A percentile compares a stretch with the other conserved stretches of the same genome.
Conservation (phyloP, 2,113 vertebrate species). For the Labeo rohita region DNA sequence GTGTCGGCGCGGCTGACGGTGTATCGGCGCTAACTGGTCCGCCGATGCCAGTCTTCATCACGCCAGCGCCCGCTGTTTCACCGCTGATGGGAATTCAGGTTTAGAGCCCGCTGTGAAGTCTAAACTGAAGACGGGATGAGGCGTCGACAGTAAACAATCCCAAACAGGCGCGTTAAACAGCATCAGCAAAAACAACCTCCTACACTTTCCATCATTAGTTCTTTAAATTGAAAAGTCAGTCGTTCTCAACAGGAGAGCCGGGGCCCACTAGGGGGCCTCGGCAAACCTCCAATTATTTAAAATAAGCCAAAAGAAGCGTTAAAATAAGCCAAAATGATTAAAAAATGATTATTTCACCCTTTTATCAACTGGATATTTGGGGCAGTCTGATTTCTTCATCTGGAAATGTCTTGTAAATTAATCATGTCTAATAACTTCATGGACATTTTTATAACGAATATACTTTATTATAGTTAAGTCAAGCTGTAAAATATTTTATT, state of each 20-base stretch:
- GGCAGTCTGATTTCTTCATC: neutral
- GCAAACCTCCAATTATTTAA: neutral
- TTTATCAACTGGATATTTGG: no score
- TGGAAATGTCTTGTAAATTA: neutral
- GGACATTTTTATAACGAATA: no score
- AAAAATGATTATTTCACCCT: no score
- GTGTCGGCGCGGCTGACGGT: constrained; percentile 43
- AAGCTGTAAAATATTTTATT: no score
- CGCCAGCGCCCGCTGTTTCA: constrained; percentile 22
- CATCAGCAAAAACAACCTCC: neutral
- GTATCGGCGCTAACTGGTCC: constrained; percentile 22
- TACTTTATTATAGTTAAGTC: no score
- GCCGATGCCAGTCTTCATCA: constrained; percentile 56
- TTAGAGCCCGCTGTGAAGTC: constrained; percentile 16
- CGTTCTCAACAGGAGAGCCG: neutral
- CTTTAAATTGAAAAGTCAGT: neutral
- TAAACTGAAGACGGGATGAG: neutral
- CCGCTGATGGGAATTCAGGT: constrained; percentile 15
- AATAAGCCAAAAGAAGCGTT: neutral
- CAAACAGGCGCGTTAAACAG: neutral
- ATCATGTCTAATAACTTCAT: neutral
- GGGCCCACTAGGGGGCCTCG: neutral
- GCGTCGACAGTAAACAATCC: neutral
- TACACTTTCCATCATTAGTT: neutral
- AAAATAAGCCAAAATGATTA: no score